Base-by-base conservation (phyloP, 2,888 invertebrate species). In the Myopa testacea region DNA sequence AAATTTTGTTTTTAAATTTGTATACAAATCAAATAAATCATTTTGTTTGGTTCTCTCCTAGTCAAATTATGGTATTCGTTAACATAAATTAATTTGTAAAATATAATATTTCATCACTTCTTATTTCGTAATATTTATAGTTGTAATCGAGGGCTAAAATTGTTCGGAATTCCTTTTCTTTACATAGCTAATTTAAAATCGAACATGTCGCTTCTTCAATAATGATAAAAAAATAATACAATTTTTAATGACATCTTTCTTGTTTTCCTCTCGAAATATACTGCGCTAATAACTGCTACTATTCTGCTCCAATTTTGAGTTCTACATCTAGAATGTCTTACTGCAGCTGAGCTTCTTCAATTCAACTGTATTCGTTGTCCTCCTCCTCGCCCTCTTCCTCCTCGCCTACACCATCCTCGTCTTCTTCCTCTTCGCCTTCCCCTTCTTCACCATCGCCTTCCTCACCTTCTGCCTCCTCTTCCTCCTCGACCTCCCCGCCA, bases 341-440 rank as follows among this genome's bases (percentile, higher is more conserved):
- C 7, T 19, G 52, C 6, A 50, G 45, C 8, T n/a, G 16, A 16
- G n/a, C 19, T 55, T 38, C 26, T 62, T n/a, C 65, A 55, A 83
- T 87, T 86, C 86, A 87, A 82, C 86, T 85, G 78, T 82, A 85
- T 52, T 84, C 82, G 50, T 82, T 87, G 74, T 45, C 26, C 26
- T 26, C 26, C 26, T 26, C 26, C 26, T 26, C 82, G 26, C 26
- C 26, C 26, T 26, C 26, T 26, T 26, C 26, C 26, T 26, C 26
- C 26, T 26, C 26, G 26, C 26, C 26, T 1, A 1, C 26, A 1
- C 26, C 26, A 1, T 26, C 26, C 26, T 26, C 26, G 26, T 26
- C 26, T 26, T 26, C 26, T 26, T 26, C 26, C 26, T 26, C 26
- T 26, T 26, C 26, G 26, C 26, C 26, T 26, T 26, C 26, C 26